Evolutionary conservation across 2,113 vertebrate genomes (phyloP).

Genomic region (Poeciliopsis prolifica): DNA sequence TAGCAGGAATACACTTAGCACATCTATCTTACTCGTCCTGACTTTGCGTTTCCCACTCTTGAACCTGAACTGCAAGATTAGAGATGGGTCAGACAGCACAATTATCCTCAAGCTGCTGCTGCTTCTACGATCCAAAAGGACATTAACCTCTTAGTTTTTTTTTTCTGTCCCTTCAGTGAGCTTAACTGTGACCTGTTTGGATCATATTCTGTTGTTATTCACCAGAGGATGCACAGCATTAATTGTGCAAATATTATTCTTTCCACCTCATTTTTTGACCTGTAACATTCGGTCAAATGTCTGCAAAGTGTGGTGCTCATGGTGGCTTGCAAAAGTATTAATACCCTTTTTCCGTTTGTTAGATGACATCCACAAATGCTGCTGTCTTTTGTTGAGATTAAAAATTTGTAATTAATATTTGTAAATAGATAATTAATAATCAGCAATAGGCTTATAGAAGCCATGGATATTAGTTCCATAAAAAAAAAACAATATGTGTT

Average conservation of each 20-base stretch:
- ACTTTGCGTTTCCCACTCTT: slow-evolving; percentile 13
- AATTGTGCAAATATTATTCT: slow-evolving; percentile 63
- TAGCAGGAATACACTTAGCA: slow-evolving; percentile 16
- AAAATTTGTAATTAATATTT: no score
- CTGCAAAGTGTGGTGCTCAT: background rate
- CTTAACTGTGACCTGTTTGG: slow-evolving; percentile 63
- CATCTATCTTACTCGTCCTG: slow-evolving; percentile 18
- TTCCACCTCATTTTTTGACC: slow-evolving; percentile 36
- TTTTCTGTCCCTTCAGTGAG: slow-evolving; percentile 51
- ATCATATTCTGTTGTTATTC: slow-evolving; percentile 47
- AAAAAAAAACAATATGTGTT: no score
- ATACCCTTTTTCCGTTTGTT: background rate
- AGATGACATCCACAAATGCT: background rate
- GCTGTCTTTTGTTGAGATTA: no score
- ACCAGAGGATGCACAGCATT: slow-evolving; percentile 67
- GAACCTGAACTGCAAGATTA: slow-evolving; percentile 13
- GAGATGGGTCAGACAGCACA: slow-evolving; percentile 49
- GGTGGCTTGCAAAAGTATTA: background rate
- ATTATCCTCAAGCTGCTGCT: slow-evolving; percentile 9
- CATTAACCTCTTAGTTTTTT: slow-evolving; percentile 46
- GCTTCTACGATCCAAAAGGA: slow-evolving; percentile 38
- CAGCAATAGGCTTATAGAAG: no score
- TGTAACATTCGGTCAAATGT: slow-evolving; percentile 52
- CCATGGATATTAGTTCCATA: no score
- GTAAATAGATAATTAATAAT: no score